Base-by-base conservation (phyloP, 1,140 invertebrate species). In the Aphelinus certus region DNA sequence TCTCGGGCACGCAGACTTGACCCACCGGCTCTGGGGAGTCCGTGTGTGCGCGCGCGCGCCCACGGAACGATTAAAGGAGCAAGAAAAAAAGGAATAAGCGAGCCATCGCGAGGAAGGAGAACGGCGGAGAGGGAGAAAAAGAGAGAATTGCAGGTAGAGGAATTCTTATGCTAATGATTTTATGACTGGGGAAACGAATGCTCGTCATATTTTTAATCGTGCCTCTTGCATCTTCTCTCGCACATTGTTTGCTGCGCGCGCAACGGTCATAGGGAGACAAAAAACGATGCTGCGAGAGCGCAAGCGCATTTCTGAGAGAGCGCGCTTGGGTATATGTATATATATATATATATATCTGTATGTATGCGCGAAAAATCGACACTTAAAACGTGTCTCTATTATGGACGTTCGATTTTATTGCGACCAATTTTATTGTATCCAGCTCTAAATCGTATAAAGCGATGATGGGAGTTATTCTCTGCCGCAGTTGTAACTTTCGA, bases 141-240 rank as follows among this genome's bases (percentile, higher is more conserved):
- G 66, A 81, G 78, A 71, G 78, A 71, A 67, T 71, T 76, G 74
- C 87, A 88, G 87, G 86, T 88, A 88, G 83, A 87, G 79, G 82
- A 88, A 88, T 88, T 88, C 85, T 88, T 88, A 88, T 88, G 87
- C 87, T 88, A 88, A 88, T 88, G 85, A 88, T 87, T 88, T 87
- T 88, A 88, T 87, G 87, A 88, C 86, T 83, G 82, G 86, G 86
- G 84, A 87, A 88, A 88, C 85, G 86, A 88, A 88, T 86, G 83
- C 85, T 87, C 85, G 83, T 88, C 87, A 88, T 88, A 88, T 88
- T 88, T 87, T 86, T 87, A 87, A 87, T 88, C 86, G 83, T 81
- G 82, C 77, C 80, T 83, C 85, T 87, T 85, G 81, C 83, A 82
- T 76, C 70, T 72, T 72, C 75, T 68, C 79, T 26, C 46, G 6